Evolutionary conservation across 1,140 invertebrate genomes (phyloP).

Genomic region (Pollicipes pollicipes): DNA sequence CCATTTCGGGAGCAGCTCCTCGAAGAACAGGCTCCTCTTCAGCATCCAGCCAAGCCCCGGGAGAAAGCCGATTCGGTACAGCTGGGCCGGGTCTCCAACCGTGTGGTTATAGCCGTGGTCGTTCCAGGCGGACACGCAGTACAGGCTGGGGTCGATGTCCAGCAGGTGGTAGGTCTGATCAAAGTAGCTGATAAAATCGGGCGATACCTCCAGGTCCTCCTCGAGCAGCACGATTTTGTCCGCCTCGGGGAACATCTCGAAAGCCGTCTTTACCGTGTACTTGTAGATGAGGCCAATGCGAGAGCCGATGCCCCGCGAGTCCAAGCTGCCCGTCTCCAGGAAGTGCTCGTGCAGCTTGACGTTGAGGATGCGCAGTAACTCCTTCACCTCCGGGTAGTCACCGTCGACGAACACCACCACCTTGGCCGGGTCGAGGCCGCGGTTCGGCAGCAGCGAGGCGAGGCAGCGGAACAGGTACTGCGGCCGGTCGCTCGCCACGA

Average conservation of each 20-base stretch:
- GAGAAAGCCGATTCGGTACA: conserved; percentile 44
- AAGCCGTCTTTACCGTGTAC: conserved; percentile 23
- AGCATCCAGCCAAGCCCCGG: conserved; percentile 45
- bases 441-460: neutral
- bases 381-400: neutral
- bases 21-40: conserved; percentile 34
- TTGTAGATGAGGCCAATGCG: neutral
- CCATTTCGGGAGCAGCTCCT: conserved; percentile 41
- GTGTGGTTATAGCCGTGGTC: conserved; percentile 45
- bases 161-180: conserved; percentile 38
- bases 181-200: conserved; percentile 44
- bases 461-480: neutral
- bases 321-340: neutral
- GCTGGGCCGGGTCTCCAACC: conserved; percentile 32
- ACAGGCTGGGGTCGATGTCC: conserved; percentile 35
- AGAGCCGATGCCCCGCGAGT: neutral
- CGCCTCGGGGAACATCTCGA: conserved; percentile 37
- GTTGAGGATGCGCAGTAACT: neutral
- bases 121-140: conserved; percentile 47
- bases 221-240: conserved; percentile 42
- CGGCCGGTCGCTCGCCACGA: neutral
- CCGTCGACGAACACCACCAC: neutral
- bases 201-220: conserved; percentile 43
- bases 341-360: neutral
- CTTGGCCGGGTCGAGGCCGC: neutral